Conservation (phyloP, 2,797 vertebrate species). For the Brachyalestes nurse region DNA sequence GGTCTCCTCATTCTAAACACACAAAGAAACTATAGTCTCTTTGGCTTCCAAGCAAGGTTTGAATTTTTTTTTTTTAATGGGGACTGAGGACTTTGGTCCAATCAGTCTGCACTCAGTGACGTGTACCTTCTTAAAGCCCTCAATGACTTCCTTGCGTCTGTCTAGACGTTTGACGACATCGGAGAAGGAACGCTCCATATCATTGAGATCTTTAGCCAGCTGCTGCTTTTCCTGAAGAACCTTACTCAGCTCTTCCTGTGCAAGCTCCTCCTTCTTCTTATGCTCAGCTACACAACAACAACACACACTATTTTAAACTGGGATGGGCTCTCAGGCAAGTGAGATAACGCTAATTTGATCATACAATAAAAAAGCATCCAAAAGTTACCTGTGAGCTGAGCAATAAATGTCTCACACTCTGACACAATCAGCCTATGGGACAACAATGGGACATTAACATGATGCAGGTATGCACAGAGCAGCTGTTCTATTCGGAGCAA, state of each 20-base stretch:
- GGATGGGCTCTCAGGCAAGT: no score
- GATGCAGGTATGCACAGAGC: no score
- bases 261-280: constrained; percentile 78
- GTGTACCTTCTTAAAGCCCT: constrained; percentile 87
- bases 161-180: constrained; percentile 92
- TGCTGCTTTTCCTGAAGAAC: constrained; percentile 86
- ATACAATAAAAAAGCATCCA: neutral
- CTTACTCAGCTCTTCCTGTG: constrained; percentile 75
- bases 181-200: constrained; percentile 87
- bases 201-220: constrained; percentile 79
- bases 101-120: neutral
- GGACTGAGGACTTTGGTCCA: neutral
- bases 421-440: constrained; percentile 83
- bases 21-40: neutral
- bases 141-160: constrained; percentile 87
- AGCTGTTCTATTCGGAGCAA: no score
- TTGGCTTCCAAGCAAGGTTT: neutral
- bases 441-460: neutral
- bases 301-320: neutral
- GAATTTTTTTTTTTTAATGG: neutral
- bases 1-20: constrained; percentile 87
- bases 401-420: constrained; percentile 83
- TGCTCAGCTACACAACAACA: constrained; percentile 77
- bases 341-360: neutral
- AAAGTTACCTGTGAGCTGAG: constrained; percentile 81